Base-by-base conservation (phyloP, 2,797 vertebrate genomes). In the Lagodon rhomboides region DNA sequence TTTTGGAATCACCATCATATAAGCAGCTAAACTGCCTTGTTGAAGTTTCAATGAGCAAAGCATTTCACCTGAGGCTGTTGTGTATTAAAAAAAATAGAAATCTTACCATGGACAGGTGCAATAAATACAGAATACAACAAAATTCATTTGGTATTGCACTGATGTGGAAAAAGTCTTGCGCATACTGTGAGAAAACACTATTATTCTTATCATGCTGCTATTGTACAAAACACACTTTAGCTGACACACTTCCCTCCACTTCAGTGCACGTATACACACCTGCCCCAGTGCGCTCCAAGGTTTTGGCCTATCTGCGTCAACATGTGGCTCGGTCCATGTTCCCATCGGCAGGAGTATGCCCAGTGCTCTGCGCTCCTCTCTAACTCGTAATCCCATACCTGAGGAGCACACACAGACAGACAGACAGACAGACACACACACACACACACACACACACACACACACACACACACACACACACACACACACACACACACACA, bases 281-380 rank as follows among this genome's bases (percentile, higher is more conserved):
- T 98, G 91, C 98, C 98, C 98, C 98, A 99, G 15, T 99, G 98
- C 7, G 96, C 96, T 58, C 98, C 98, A 18, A 99, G 94, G 91
- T 99, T 99, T 91, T 99, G 98, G 46, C 98, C 98, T 80, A 99
- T 99, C 44, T 97, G 98, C 9, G 98, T 98, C 85, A 99, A 94
- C 86, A 99, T 95, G 87, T 94, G 96, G 85, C 95, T 93, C 2
- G 98, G 98, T 41, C 98, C 98, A 46, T 99, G 98, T 82, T 99
- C 97, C 98, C 98, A 99, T 10, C 95, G 88, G 75, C 98, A 99
- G 15, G 91, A 93, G 89, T 97, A 94, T 62, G 98, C 98, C 98
- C 98, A 99, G 1, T 97, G 94, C 88, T 98, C 97, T 46, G 98
- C 96, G 71, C 98, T 98, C 86, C 97, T 94, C 91, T 99, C 98